A percentile compares a stretch with the other conserved stretches of the same genome.
Evolutionary conservation across 2,888 invertebrate genomes (phyloP).

Genomic region (Eledone cirrhosa): DNA sequence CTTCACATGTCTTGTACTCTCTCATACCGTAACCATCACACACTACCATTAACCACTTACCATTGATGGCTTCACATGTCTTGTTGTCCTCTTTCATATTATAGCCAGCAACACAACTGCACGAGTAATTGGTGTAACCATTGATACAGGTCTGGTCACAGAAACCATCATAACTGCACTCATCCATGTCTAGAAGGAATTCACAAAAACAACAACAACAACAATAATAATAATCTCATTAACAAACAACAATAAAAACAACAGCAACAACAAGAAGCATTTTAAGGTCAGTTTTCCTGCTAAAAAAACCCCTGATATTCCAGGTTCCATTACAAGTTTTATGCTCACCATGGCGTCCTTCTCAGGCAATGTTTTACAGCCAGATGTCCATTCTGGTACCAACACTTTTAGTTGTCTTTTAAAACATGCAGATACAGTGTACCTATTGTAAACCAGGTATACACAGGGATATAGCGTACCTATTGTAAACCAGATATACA

Average conservation of each 20-base stretch:
- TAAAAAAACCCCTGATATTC: neutral
- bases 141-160: conserved; percentile 66
- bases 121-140: conserved; percentile 74
- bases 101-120: conserved; percentile 81
- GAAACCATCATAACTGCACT: conserved; percentile 76
- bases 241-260: neutral
- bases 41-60: conserved; percentile 72
- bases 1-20: too few relatives aligned
- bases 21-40: too few relatives aligned
- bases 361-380: too few relatives aligned
- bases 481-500: too few relatives aligned
- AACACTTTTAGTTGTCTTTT: too few relatives aligned
- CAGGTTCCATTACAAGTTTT: neutral
- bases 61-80: conserved; percentile 76
- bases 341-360: too few relatives aligned
- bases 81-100: conserved; percentile 49
- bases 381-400: too few relatives aligned
- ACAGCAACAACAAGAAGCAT: neutral
- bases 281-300: neutral
- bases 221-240: neutral
- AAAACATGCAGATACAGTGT: too few relatives aligned
- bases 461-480: too few relatives aligned
- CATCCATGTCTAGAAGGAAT: conserved; percentile 75
- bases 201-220: too few relatives aligned
- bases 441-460: too few relatives aligned